Evolutionary conservation across 2,888 invertebrate species (phyloP), one percentile per base, ranked within the genome.

Genomic region (Blastobasis lacticolella): DNA sequence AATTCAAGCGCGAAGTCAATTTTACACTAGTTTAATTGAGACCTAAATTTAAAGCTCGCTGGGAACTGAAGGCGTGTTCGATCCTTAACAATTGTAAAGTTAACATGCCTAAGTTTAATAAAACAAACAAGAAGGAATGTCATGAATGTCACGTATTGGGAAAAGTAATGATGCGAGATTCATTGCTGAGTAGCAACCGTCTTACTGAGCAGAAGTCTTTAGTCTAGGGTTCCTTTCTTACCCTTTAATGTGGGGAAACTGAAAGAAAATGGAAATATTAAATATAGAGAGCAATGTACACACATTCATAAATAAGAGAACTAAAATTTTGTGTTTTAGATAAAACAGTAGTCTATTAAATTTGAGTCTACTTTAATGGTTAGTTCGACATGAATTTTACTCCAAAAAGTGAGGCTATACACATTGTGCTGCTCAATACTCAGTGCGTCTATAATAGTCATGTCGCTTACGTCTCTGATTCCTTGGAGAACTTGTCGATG

Each of bases 401-500:
- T 23, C 23, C 1, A 23, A 23, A 23, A 23, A 23, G 23, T 23
- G 23, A 23, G 23, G 23, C 23, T 23, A 23, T 23, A 23, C 23
- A 23, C 23, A 23, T 23, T 3, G 23, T 23, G 23, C 23, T 23
- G 23, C 23, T 23, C 23, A 23, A 23, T 23, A 23, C 23, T 23
- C 23, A 23, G 23, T 23, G 23, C 23, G 23, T 23, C 23, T 23
- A 23, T 23, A 23, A 23, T 23, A 23, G 8, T 48, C 9, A 54
- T 41, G 38, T 57, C 50, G 55, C 68, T 91, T 94, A 95, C 84
- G 95, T 94, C 83, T 95, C 95, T 53, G 94, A 94, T 84, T 95
- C 95, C 81, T 94, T 95, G 67, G 93, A 91, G 78, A 90, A 94
- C 73, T 93, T 93, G 62, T 93, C 93, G 56, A 93, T 92, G 73